Percentiles rank a stretch among this genome's conserved stretches.
Conservation (phyloP, 2,888 invertebrate species). For the Cryptocephalus moraei region DNA sequence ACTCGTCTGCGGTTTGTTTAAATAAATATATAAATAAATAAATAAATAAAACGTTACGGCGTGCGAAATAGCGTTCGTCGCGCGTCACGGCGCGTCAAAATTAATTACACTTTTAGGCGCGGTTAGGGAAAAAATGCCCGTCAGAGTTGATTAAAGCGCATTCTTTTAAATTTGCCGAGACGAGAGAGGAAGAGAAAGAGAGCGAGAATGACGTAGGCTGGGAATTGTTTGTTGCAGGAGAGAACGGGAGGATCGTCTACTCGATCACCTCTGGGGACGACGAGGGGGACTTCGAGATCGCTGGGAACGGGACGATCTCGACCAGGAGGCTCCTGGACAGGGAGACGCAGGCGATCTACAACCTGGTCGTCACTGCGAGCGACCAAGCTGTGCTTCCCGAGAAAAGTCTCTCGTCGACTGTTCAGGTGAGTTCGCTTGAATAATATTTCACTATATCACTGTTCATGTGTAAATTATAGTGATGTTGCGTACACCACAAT, state of each 20-base stretch:
- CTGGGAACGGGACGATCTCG: constrained; percentile 73
- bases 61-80: too few relatives aligned
- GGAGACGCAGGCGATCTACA: constrained; percentile 72
- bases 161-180: constrained; percentile 2
- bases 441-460: too few relatives aligned
- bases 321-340: constrained; percentile 70
- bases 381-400: constrained; percentile 71
- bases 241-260: constrained; percentile 77
- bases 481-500: too few relatives aligned
- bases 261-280: constrained; percentile 76
- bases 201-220: neutral
- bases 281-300: constrained; percentile 66
- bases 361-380: constrained; percentile 73
- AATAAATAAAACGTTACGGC: too few relatives aligned
- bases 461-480: too few relatives aligned
- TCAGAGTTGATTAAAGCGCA: neutral
- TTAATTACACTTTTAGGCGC: too few relatives aligned
- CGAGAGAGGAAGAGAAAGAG: neutral
- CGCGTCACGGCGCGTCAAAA: too few relatives aligned
- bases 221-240: constrained; percentile 45
- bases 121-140: too few relatives aligned
- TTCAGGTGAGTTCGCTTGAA: constrained; percentile 51
- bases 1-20: too few relatives aligned
- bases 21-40: too few relatives aligned
- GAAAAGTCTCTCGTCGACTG: constrained; percentile 70